Evolutionary conservation across 2,888 invertebrate species (phyloP), one percentile per base, ranked within the genome.

Genomic region (Parnassius apollo): DNA sequence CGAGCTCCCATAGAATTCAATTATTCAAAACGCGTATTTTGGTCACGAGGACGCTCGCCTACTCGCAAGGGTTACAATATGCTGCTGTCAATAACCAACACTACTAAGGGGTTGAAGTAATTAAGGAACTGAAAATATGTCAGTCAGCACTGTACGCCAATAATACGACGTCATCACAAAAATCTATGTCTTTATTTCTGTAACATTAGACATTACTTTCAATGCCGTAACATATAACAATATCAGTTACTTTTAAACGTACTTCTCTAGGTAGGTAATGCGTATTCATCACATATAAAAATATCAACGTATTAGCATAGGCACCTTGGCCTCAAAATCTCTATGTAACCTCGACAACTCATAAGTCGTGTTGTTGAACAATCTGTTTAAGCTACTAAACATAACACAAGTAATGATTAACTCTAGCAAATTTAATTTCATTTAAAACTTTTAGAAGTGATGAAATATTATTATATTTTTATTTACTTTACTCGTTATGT

Each of bases 1-100:
- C 49, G 71, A 78, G 71, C 69, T 74, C 72, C 72, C 71, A 68
- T 49, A 66, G 71, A 73, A 75, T 81, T 90, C 80, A 87, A 90
- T 90, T 83, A 91, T 90, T 90, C 88, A 90, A 72, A 73, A 73
- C 78, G 76, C 80, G 86, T 90, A 90, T 88, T 90, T 88, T 88
- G 86, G 89, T 86, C 86, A 87, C 85, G 88, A 84, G 88, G 88
- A 82, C 88, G 78, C 64, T 68, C 70, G 75, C 70, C 71, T 71
- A 66, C 55, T 42, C 13, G 12, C 64, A 65, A 59, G 72, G 68
- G 62, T 58, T 54, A 54, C 63, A 59, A 67, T 67, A 66, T 68
- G 70, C 72, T 75, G 73, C 74, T 71, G 65, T 74, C 70, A 68
- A 68, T 72, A 70, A 74, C 72, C 74, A 73, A 72, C 68, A 63